A percentile compares a stretch with the other conserved stretches of the same genome.
Conservation (phyloP, 1,140 invertebrate genomes). For the Ostrea edulis region DNA sequence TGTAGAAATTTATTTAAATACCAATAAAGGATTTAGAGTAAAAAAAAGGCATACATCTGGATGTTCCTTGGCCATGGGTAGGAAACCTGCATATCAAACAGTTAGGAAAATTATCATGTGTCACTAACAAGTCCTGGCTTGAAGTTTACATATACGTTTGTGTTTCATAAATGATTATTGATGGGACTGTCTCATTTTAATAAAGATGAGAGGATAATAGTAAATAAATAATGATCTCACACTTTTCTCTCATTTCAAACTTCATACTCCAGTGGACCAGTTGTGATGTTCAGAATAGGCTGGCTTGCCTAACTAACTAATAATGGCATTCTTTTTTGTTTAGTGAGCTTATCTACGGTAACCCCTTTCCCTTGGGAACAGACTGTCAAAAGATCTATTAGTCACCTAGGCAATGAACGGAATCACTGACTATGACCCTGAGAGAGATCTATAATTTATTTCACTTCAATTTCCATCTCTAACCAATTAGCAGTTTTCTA, state of each 20-base stretch:
- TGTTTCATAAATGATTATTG: not conserved
- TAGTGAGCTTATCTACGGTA: not conserved
- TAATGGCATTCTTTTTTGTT: not conserved
- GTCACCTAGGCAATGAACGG: not conserved
- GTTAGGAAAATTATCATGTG: not conserved
- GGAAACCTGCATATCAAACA: slow-evolving; percentile 23
- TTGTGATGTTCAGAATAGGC: not conserved
- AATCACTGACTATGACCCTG: too few species aligned
- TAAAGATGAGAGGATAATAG: not conserved
- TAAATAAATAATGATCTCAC: not conserved
- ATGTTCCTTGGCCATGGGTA: not conserved
- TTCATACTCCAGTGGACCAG: not conserved
- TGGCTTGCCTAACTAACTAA: not conserved
- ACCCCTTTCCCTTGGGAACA: not conserved
- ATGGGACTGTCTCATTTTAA: not conserved
- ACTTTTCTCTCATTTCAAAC: not conserved
- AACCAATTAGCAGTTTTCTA: too few species aligned
- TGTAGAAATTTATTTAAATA: slow-evolving; percentile 39
- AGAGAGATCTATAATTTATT: too few species aligned
- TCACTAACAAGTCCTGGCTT: not conserved
- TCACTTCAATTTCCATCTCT: too few species aligned
- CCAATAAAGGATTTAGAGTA: slow-evolving; percentile 33
- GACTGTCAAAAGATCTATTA: not conserved
- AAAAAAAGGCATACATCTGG: slow-evolving; percentile 37
- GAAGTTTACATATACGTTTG: not conserved